Evolutionary conservation across 2,113 vertebrate species (phyloP).

Genomic region (Phodopus roborovskii): DNA sequence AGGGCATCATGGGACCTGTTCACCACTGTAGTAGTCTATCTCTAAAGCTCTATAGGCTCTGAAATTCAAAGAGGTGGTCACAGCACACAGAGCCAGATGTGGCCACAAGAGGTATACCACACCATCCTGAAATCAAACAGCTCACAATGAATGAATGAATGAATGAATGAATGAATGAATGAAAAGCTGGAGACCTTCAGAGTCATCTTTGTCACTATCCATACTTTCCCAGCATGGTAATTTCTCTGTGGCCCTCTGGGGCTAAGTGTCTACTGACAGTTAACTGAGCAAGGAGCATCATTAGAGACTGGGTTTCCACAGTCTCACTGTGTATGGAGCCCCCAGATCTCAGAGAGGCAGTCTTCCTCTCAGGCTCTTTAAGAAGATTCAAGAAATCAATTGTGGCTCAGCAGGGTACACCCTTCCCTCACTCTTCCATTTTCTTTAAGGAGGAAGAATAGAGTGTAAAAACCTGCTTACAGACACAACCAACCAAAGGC

Average conservation of each 20-base stretch:
- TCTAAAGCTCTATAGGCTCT: background rate
- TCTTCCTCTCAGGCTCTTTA: background rate
- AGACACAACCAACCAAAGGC: background rate
- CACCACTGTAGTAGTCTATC: background rate
- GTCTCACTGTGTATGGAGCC: background rate
- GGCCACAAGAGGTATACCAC: too few species aligned
- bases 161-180: too few species aligned
- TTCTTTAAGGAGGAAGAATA: slow-evolving; percentile 8
- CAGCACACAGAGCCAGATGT: background rate
- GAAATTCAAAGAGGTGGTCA: background rate
- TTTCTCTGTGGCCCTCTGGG: background rate
- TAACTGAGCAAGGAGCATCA: background rate
- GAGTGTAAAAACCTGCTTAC: background rate
- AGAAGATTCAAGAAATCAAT: background rate
- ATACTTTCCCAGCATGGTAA: background rate
- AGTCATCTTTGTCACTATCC: background rate
- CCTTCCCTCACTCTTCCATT: background rate
- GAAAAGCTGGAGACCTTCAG: too few species aligned
- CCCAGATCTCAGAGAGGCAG: background rate
- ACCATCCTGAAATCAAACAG: background rate
- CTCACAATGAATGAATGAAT: too few species aligned
- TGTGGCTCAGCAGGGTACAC: background rate
- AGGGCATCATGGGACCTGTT: background rate
- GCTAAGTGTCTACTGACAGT: background rate
- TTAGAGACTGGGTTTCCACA: background rate